These are phyloP conservation scores for Automeris io DNA, from an alignment of 2,888 invertebrate genomes.

Conservation along the genomic window DNA sequence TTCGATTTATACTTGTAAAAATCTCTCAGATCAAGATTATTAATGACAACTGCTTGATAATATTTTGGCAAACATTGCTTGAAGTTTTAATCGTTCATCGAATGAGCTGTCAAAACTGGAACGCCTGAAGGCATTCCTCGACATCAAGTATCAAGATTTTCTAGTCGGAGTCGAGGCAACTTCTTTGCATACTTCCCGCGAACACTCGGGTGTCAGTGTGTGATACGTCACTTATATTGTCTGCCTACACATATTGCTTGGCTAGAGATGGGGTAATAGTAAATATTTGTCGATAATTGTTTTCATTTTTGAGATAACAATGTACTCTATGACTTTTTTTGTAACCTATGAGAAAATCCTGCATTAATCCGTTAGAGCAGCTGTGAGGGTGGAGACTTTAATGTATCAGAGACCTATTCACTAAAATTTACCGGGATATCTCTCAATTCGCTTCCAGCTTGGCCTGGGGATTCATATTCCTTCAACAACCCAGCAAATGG, in stretches of 20 bases:
- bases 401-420: too few species aligned
- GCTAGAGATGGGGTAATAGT: constrained; percentile 35
- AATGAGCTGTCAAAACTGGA: constrained; percentile 40
- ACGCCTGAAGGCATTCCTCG: constrained; percentile 26
- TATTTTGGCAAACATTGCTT: constrained; percentile 15
- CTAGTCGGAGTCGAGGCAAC: constrained; percentile 47
- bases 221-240: constrained; percentile 73
- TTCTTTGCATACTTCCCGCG: constrained; percentile 76
- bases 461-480: too few species aligned
- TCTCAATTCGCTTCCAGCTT: too few species aligned
- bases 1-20: too few species aligned
- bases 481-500: too few species aligned
- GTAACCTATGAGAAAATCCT: too few species aligned
- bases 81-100: constrained; percentile 14
- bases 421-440: too few species aligned
- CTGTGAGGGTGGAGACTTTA: too few species aligned
- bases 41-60: constrained; percentile 15
- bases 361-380: too few species aligned
- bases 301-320: not conserved
- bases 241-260: constrained; percentile 65
- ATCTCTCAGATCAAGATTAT: too few species aligned
- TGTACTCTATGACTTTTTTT: too few species aligned
- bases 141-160: constrained; percentile 56
- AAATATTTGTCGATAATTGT: constrained; percentile 2
- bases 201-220: constrained; percentile 67